Evolutionary conservation across 92 coral and sea anemone species (phyloP).

Genomic region (Metridium senile): DNA sequence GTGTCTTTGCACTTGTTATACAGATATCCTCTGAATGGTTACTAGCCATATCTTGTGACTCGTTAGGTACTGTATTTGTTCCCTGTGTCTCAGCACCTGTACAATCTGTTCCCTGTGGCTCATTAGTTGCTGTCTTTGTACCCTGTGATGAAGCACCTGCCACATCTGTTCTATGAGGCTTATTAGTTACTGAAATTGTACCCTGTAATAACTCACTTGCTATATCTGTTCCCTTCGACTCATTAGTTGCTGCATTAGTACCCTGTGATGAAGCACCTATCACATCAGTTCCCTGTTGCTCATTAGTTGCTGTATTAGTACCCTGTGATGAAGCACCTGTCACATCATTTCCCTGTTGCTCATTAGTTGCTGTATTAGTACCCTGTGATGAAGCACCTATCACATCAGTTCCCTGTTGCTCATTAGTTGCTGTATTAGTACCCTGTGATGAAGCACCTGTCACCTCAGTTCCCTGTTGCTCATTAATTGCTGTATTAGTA

Average conservation of each 20-base stretch:
- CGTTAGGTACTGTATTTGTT: background rate
- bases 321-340: background rate
- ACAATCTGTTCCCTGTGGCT: background rate
- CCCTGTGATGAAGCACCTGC: background rate
- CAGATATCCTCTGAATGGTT: background rate
- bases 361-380: background rate
- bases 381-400: no score
- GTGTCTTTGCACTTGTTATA: background rate
- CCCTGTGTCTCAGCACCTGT: background rate
- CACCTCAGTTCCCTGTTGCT: background rate
- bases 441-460: background rate
- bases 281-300: background rate
- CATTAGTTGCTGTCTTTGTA: background rate
- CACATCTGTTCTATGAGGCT: background rate
- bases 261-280: background rate
- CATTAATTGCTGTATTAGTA: background rate
- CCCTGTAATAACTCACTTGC: background rate
- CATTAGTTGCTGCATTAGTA: background rate
- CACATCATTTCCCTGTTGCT: background rate
- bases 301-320: background rate
- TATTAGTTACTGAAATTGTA: background rate
- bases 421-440: background rate
- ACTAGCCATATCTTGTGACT: background rate
- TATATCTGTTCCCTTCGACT: background rate
- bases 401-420: background rate